Evolutionary conservation across 2,888 invertebrate species (phyloP).

Genomic region (Lymantria monacha): DNA sequence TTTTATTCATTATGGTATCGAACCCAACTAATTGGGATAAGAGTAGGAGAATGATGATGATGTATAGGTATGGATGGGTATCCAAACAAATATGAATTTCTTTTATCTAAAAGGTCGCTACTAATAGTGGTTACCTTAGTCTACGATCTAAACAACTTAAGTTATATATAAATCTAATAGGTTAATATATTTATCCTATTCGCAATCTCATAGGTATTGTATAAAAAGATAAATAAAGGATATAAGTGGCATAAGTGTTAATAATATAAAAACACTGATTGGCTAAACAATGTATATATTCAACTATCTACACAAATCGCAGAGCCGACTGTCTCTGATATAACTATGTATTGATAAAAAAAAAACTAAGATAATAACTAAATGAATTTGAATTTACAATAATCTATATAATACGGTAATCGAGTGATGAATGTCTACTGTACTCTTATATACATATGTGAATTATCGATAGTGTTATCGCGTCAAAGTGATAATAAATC

Average conservation of each 20-base stretch:
- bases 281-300: conserved; percentile 12
- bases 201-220: no score
- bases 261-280: conserved; percentile 16
- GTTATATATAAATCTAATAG: no score
- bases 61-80: no score
- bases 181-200: no score
- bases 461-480: conserved; percentile 9
- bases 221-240: not conserved
- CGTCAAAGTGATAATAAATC: conserved; percentile 7
- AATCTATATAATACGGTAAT: conserved; percentile 21
- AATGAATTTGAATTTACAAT: conserved; percentile 16
- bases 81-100: no score
- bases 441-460: conserved; percentile 16
- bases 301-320: conserved; percentile 22
- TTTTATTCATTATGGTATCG: no score
- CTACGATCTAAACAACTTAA: no score
- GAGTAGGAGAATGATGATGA: no score
- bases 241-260: not conserved
- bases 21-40: no score
- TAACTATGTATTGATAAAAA: conserved; percentile 30
- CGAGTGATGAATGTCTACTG: conserved; percentile 19
- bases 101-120: no score
- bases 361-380: conserved; percentile 27
- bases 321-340: conserved; percentile 13
- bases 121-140: no score